These are phyloP conservation scores for Andricus grossulariae DNA, from an alignment of 1,140 invertebrate species.

Conservation along the genomic window DNA sequence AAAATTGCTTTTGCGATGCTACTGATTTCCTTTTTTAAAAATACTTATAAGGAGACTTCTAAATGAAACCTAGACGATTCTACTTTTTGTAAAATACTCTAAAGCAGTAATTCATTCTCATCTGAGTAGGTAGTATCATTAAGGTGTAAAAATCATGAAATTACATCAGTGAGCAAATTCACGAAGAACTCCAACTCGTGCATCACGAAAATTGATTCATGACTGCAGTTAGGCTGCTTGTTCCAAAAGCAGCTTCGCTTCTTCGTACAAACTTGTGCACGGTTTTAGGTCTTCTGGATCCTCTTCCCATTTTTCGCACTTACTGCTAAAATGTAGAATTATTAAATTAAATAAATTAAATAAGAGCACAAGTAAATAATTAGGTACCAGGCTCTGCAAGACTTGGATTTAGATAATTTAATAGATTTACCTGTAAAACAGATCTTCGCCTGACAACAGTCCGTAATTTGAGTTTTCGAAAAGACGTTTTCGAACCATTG, in stretches of 20 bases:
- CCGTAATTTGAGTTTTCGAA: conserved; percentile 56
- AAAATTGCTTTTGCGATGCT: too few relatives aligned
- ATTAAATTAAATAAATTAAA: conserved; percentile 48
- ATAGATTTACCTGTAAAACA: conserved; percentile 63
- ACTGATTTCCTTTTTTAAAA: background rate
- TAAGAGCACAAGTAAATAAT: too few relatives aligned
- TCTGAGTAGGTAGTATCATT: background rate
- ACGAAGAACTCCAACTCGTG: background rate
- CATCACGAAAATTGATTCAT: background rate
- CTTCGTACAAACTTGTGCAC: conserved; percentile 68
- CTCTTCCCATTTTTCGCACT: conserved; percentile 53
- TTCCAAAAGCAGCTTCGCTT: conserved; percentile 68
- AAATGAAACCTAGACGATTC: background rate
- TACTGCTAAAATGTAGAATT: conserved; percentile 48
- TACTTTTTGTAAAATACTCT: conserved; percentile 46
- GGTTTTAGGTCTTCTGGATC: conserved; percentile 65
- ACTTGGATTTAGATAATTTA: conserved; percentile 31
- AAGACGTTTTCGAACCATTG: conserved; percentile 60
- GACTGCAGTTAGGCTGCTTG: conserved; percentile 53
- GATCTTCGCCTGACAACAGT: conserved; percentile 60
- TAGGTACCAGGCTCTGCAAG: background rate
- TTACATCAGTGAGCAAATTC: background rate
- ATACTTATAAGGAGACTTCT: background rate
- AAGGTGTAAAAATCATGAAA: conserved; percentile 4
- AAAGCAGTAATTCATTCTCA: conserved; percentile 9